phyloP scores from a whole-genome alignment of 2,888 invertebrate genomes.

The Branchipolynoe longqiensis region DNA sequence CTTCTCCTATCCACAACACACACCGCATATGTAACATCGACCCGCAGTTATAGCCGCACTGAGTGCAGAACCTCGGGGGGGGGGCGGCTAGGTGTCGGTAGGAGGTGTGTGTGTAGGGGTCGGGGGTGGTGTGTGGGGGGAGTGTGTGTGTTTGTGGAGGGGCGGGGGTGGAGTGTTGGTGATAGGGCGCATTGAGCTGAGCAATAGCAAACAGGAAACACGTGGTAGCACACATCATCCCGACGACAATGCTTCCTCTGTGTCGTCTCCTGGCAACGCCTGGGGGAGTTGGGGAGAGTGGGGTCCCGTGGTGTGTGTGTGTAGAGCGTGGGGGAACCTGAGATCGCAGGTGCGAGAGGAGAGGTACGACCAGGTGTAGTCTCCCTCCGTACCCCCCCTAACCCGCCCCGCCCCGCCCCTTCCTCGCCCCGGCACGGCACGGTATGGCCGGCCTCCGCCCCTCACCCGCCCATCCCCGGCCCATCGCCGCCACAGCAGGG shows the following conservation, averaged over 20 bases:
- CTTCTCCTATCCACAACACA: too few relatives aligned
- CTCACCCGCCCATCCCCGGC: too few relatives aligned
- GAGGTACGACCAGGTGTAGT: too few relatives aligned
- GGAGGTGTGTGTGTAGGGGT: background rate
- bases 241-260: background rate
- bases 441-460: too few relatives aligned
- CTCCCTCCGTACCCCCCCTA: too few relatives aligned
- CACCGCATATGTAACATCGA: too few relatives aligned
- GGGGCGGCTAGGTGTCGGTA: background rate
- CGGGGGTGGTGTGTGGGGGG: background rate
- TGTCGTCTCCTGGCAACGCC: conserved; percentile 42
- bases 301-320: background rate
- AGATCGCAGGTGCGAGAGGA: background rate
- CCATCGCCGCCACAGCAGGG: background rate
- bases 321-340: background rate
- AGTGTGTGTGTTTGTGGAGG: background rate
- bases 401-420: too few relatives aligned
- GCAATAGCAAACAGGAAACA: too few relatives aligned
- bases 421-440: too few relatives aligned
- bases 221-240: background rate
- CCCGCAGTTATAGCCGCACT: too few relatives aligned
- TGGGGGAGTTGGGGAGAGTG: background rate
- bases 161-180: background rate
- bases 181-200: too few relatives aligned
- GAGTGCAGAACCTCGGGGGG: too few relatives aligned